Base-by-base conservation (phyloP, 2,113 vertebrate species). In the Phylloscopus whistleri region DNA sequence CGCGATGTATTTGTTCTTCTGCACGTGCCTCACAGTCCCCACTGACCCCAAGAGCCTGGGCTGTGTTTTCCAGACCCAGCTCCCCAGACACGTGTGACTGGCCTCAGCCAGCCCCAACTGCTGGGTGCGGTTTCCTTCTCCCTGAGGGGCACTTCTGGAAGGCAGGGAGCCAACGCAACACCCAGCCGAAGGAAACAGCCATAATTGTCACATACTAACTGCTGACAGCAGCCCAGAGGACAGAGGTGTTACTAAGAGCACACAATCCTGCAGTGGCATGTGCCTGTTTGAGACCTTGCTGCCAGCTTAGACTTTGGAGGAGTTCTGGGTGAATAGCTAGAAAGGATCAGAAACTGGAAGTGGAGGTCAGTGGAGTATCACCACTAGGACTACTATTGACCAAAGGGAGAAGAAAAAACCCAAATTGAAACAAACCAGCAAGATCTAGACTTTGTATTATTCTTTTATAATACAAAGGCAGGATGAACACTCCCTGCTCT, bases 81-180 rank as follows among this genome's bases (percentile, higher is more conserved):
- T 62, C 62, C 55, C n/a, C 41, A 82, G 58, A 85, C 87, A 78
- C 56, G 72, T 9, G 3, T 0, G 17, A 84, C 94, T 19, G 26
- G 82, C 68, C 44, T 22, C 41, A n/a, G 27, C 33, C 37, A 28
- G 44, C 58, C 76, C 70, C 79, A 74, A 20, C 20, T 4, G 4
- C 59, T 8, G 11, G 49, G 30, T 49, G 86, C 1, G 11, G 87
- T 59, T 95, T 91, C 81, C 87, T 74, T 37, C 92, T 60, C 64
- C 55, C 52, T 24, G 48, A 16, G 0, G 0, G 63, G 56, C 77
- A 82, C 52, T 24, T 59, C 78, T 91, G 3, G 1, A 56, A 72
- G 12, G 16, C 41, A 35, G 0, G 0, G 35, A 44, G 60, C 41
- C 67, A 79, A 31, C 4, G 44, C 26, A 70, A 63, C 41, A 66